Conservation (phyloP, 2,797 vertebrate genomes). For the Aulostomus chinensis region DNA sequence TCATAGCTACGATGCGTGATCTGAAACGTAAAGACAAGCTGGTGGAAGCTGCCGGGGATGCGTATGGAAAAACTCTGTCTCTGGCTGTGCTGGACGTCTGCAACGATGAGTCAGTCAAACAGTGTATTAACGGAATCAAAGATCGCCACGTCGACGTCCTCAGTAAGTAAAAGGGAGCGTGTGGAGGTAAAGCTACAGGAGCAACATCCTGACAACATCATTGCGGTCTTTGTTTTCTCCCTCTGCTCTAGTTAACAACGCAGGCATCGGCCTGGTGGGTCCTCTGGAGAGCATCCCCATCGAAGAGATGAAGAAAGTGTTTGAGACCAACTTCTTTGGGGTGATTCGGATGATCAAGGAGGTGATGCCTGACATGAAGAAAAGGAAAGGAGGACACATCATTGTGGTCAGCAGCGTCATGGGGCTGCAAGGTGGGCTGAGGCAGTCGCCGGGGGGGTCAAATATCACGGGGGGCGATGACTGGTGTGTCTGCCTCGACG, state of each 20-base stretch:
- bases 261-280: slow-evolving; percentile 85
- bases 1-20: slow-evolving; percentile 81
- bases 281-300: slow-evolving; percentile 82
- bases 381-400: slow-evolving; percentile 75
- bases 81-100: slow-evolving; percentile 80
- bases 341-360: slow-evolving; percentile 84
- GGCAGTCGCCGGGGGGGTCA: neutral
- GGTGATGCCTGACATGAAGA: slow-evolving; percentile 88
- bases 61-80: slow-evolving; percentile 71
- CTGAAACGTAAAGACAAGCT: slow-evolving; percentile 76
- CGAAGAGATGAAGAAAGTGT: slow-evolving; percentile 82
- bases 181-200: too few species aligned
- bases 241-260: slow-evolving; percentile 81
- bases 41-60: slow-evolving; percentile 73
- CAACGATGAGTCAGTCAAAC: slow-evolving; percentile 77
- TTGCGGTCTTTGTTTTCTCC: neutral
- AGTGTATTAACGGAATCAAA: slow-evolving; percentile 80
- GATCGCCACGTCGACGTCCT: slow-evolving; percentile 80
- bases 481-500: too few species aligned
- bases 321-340: slow-evolving; percentile 85
- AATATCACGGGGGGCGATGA: too few species aligned
- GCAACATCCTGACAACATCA: too few species aligned
- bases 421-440: slow-evolving; percentile 79
- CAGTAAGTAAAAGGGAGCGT: slow-evolving; percentile 69
- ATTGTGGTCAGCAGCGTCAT: slow-evolving; percentile 84